phyloP scores from a whole-genome alignment of 2,113 vertebrate species.

The Tichodroma muraria region DNA sequence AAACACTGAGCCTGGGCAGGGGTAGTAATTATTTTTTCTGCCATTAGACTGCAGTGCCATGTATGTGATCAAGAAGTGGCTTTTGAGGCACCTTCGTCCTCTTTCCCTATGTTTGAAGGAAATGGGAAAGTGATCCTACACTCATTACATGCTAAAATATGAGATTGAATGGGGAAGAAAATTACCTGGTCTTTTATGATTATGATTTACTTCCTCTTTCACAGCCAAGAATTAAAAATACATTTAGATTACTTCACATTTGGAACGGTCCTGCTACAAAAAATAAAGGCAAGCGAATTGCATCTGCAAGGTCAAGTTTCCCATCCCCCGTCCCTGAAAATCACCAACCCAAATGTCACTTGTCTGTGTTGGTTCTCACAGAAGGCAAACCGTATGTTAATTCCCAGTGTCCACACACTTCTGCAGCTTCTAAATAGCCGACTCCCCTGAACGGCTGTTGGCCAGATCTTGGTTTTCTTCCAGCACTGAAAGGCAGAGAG shows the following conservation, averaged over 20 bases:
- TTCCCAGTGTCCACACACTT: neutral
- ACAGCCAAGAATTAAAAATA: neutral
- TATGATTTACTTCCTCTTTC: neutral
- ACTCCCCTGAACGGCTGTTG: neutral
- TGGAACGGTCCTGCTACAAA: neutral
- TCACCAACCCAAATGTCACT: neutral
- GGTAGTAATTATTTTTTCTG: neutral
- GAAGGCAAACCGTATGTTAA: slow-evolving; percentile 18
- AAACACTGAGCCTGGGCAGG: neutral
- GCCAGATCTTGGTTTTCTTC: slow-evolving; percentile 21
- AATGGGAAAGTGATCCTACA: neutral
- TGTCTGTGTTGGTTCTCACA: slow-evolving; percentile 7
- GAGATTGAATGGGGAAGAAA: neutral
- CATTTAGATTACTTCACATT: neutral
- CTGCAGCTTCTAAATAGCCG: neutral
- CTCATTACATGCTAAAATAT: neutral
- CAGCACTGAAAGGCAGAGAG: neutral
- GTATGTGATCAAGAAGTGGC: neutral
- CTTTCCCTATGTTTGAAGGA: neutral
- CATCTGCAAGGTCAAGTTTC: neutral
- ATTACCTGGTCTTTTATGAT: neutral
- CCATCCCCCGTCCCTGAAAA: neutral
- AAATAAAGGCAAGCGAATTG: neutral
- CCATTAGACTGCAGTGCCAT: neutral
- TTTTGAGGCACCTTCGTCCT: neutral